These are phyloP conservation scores for Gisinianus flammeolus DNA, from an alignment of 2,888 invertebrate species.

Conservation along the genomic window DNA sequence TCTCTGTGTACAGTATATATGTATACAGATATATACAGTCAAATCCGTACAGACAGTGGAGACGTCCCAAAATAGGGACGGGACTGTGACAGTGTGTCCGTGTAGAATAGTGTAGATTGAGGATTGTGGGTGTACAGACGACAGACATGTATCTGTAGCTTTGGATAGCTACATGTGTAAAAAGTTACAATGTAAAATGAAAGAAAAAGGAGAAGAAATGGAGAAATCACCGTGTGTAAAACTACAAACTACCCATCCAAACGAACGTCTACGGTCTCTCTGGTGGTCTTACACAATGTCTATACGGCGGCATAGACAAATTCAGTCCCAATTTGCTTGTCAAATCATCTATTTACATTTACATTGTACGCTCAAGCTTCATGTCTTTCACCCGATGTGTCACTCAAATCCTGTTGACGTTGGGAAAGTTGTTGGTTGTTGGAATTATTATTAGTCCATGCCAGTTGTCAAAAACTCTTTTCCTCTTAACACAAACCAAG, in stretches of 20 bases:
- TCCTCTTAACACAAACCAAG: not conserved
- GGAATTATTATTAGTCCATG: constrained; percentile 18
- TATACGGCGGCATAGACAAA: not conserved
- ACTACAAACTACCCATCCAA: too few species aligned
- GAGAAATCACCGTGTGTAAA: too few species aligned
- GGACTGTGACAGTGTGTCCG: too few species aligned
- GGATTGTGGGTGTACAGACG: too few species aligned
- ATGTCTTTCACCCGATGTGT: constrained; percentile 11
- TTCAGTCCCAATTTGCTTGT: not conserved
- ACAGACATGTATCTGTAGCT: too few species aligned
- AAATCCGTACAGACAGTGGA: too few species aligned
- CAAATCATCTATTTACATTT: not conserved
- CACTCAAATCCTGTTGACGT: not conserved
- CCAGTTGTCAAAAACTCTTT: constrained; percentile 24
- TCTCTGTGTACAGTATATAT: too few species aligned
- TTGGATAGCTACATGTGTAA: too few species aligned
- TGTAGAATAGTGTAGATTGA: too few species aligned
- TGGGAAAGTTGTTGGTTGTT: not conserved
- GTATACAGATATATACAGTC: too few species aligned
- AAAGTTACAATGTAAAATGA: too few species aligned
- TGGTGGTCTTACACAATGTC: not conserved
- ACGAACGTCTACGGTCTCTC: not conserved
- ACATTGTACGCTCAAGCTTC: not conserved
- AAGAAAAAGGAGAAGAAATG: not conserved
- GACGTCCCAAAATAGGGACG: too few species aligned